Evolutionary conservation across 1,140 invertebrate species (phyloP).

Genomic region (Magallana gigas): DNA sequence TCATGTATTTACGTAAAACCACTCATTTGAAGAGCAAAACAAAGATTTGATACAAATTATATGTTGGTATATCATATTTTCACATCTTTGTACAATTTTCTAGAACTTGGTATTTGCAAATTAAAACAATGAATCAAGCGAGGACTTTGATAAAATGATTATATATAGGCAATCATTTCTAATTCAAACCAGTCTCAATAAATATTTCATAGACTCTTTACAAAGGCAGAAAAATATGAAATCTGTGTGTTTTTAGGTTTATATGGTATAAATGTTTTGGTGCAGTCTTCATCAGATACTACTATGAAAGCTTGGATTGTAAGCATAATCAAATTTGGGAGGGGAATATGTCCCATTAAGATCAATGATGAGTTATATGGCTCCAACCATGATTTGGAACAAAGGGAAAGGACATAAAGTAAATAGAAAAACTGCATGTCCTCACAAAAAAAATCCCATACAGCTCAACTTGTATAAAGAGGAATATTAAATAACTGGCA

Average conservation of each 20-base stretch:
- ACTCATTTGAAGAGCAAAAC: not conserved
- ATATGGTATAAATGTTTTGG: not conserved
- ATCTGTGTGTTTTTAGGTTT: not conserved
- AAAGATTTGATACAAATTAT: constrained; percentile 19
- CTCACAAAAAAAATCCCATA: no score
- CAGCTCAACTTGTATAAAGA: no score
- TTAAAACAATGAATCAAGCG: not conserved
- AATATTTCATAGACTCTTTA: not conserved
- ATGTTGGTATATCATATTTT: not conserved
- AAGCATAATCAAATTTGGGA: not conserved
- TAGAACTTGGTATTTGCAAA: not conserved
- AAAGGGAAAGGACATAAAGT: not conserved
- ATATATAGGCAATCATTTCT: not conserved
- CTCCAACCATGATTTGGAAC: not conserved
- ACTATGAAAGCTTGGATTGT: not conserved
- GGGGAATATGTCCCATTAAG: constrained; percentile 1
- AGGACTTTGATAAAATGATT: not conserved
- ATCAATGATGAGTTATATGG: constrained; percentile 8
- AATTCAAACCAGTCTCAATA: not conserved
- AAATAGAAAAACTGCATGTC: no score
- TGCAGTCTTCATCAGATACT: constrained; percentile 6
- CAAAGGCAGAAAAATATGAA: not conserved
- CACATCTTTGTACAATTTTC: constrained; percentile 1
- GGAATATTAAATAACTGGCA: no score
- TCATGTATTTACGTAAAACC: constrained; percentile 1